Percentiles rank a stretch among this genome's conserved stretches.
phyloP scores from a whole-genome alignment of 2,113 vertebrate species.

The Cyprinodon tularosa region DNA sequence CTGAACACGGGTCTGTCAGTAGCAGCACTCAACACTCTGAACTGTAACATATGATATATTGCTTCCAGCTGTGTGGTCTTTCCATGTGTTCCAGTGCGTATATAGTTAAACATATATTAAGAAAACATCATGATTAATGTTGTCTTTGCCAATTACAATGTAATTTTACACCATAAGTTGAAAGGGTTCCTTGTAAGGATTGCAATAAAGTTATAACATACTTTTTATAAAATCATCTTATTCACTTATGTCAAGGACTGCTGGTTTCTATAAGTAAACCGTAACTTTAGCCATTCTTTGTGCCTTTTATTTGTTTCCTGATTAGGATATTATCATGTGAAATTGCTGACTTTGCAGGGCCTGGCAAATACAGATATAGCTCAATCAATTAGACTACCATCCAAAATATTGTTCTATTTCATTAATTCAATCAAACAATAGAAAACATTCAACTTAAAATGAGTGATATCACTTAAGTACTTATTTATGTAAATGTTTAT shows the following conservation, averaged over 20 bases:
- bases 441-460: too few relatives aligned
- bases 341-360: neutral
- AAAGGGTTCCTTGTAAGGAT: slow-evolving; percentile 8
- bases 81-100: neutral
- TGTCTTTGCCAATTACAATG: neutral
- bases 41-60: slow-evolving; percentile 55
- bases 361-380: neutral
- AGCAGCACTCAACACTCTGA: slow-evolving; percentile 43
- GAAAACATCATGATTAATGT: slow-evolving; percentile 17
- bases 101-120: slow-evolving; percentile 13
- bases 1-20: slow-evolving; percentile 50
- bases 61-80: slow-evolving; percentile 57
- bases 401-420: neutral
- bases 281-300: slow-evolving; percentile 10
- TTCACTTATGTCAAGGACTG: slow-evolving; percentile 41
- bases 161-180: slow-evolving; percentile 1
- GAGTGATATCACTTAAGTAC: too few relatives aligned
- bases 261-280: slow-evolving; percentile 36
- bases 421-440: too few relatives aligned
- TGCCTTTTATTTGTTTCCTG: neutral
- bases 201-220: slow-evolving; percentile 13
- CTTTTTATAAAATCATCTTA: slow-evolving; percentile 10
- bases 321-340: neutral
- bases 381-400: neutral
- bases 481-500: too few relatives aligned